Percentiles rank a stretch among this genome's conserved stretches.
phyloP scores from a whole-genome alignment of 2,797 vertebrate species.

The Pteropus rufus region DNA sequence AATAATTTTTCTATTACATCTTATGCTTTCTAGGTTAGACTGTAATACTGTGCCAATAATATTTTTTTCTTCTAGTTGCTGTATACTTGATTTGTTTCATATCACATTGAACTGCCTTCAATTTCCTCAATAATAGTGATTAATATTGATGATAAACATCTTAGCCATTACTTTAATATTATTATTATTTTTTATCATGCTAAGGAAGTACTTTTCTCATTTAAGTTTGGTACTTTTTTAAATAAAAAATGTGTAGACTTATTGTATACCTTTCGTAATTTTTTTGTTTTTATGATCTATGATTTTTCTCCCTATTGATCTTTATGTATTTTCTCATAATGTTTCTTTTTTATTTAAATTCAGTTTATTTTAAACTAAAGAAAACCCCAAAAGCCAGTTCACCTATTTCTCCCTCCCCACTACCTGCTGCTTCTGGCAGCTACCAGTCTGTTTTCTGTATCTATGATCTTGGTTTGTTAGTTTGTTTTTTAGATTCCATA shows the following conservation, averaged over 20 bases:
- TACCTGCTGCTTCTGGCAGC: neutral
- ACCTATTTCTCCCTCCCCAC: neutral
- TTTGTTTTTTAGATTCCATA: neutral
- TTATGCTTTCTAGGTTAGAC: neutral
- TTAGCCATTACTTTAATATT: neutral
- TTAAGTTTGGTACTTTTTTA: neutral
- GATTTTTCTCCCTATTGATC: neutral
- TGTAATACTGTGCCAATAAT: neutral
- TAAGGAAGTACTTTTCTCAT: neutral
- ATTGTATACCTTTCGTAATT: neutral
- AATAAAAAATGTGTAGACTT: too few species aligned
- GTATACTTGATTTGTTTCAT: neutral
- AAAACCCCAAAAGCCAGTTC: neutral
- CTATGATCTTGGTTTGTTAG: neutral
- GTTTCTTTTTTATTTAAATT: neutral
- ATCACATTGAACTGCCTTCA: neutral
- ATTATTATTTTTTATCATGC: neutral
- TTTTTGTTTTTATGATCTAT: neutral
- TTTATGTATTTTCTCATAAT: neutral
- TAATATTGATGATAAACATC: neutral
- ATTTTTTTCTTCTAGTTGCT: constrained; percentile 1
- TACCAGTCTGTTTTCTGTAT: neutral
- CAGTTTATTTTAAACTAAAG: neutral
- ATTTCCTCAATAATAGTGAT: neutral
- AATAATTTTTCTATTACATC: neutral